phyloP scores from a whole-genome alignment of 2,797 vertebrate species.

The Alfaro cultratus region DNA sequence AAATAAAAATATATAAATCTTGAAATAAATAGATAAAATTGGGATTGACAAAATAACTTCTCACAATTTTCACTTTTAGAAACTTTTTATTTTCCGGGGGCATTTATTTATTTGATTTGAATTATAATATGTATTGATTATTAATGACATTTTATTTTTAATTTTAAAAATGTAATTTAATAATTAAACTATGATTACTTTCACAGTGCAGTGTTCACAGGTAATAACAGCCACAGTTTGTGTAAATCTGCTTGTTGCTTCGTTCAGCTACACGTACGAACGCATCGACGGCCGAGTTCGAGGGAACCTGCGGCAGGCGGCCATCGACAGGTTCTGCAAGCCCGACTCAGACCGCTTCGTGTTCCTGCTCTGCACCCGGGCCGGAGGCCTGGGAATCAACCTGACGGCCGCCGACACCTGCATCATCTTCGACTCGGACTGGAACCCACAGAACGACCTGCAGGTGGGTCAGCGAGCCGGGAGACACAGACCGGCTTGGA shows the following conservation, averaged over 20 bases:
- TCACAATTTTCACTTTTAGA: no score
- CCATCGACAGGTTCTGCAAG: slow-evolving; percentile 96
- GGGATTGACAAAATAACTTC: no score
- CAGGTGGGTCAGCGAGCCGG: slow-evolving; percentile 81
- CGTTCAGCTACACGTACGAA: slow-evolving; percentile 83
- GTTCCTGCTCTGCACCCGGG: slow-evolving; percentile 96
- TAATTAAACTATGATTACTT: not conserved
- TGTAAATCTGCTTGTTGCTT: not conserved
- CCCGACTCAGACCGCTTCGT: slow-evolving; percentile 96
- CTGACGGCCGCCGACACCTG: slow-evolving; percentile 96
- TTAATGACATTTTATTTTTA: no score
- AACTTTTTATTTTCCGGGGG: no score
- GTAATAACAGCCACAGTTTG: not conserved
- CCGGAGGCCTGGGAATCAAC: slow-evolving; percentile 96
- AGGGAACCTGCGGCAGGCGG: slow-evolving; percentile 93
- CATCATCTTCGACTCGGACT: slow-evolving; percentile 98
- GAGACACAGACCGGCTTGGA: not conserved
- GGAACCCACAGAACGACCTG: slow-evolving; percentile 98
- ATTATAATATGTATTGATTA: no score
- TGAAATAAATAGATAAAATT: no score
- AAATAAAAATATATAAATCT: no score
- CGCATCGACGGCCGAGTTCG: slow-evolving; percentile 94
- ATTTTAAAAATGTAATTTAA: no score
- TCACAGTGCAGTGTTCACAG: not conserved
- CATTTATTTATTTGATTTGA: no score